Base-by-base conservation (phyloP, 2,113 vertebrate genomes). In the Orthonyx spaldingii region DNA sequence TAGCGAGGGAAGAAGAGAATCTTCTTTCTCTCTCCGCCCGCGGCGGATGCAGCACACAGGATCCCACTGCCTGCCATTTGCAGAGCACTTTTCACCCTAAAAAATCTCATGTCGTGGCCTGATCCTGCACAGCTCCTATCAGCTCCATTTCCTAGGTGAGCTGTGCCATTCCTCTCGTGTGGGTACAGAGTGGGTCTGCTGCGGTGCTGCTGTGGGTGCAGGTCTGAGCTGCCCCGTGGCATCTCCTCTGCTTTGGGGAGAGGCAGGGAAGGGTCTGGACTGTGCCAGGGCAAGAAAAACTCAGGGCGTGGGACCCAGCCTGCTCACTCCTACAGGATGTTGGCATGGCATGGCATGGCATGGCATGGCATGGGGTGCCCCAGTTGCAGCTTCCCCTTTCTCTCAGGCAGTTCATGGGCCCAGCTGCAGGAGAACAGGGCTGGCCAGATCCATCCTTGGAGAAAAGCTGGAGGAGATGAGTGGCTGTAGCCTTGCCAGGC, bases 131-230 rank as follows among this genome's bases (percentile, higher is more conserved):
- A 37, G 37, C 26, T 92, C 41, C 47, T 22, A 32, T 42, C 32
- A 26, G 32, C 56, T 80, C 13, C 0, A 2, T 39, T 60, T 52
- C 49, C 69, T 22, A 5, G 32, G 49, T 60, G 61, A 88, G 46
- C 50, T 0, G 0, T 50, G 78, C 59, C 0, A 0, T 60, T 35
- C 16, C 33, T 24, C 11, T 50, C 1, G 0, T 0, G 0, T 9
- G 41, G 53, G 61, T 35, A 53, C 69, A 53, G 33, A 57, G 44
- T 8, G 49, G 41, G 35, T 42, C 37, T 71, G 59, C 20, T 23
- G 26, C 33, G 60, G 39, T 50, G 84, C 59, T 35, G 35, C n/a
- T 35, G 65, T 0, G 11, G 35, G 10, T 26, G 24, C 64, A 61
- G 55, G 41, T 32, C 37, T 84, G 77, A 84, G 46, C 39, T 3